Evolutionary conservation across 2,797 vertebrate species (phyloP).

Genomic region (Cossypha niveicapilla): DNA sequence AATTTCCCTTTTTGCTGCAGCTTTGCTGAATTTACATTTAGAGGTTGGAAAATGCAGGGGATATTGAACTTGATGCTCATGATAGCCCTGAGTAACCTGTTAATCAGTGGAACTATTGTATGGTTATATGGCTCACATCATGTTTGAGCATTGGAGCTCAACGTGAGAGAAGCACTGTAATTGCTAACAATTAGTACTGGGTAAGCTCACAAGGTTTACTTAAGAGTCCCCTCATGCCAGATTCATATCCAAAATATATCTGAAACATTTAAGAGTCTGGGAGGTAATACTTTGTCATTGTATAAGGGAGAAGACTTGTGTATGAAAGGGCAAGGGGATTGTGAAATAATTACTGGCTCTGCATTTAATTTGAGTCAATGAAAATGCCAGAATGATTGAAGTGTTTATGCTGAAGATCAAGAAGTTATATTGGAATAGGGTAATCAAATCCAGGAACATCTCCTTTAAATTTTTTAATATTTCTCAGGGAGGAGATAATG

Average conservation of each 20-base stretch:
- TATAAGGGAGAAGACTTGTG: slow-evolving; percentile 57
- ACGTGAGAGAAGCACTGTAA: background rate
- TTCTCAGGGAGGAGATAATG: slow-evolving; percentile 15
- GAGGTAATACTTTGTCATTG: slow-evolving; percentile 67
- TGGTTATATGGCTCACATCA: background rate
- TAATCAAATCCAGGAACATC: slow-evolving; percentile 46
- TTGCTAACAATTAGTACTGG: slow-evolving; percentile 6
- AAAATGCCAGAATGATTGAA: slow-evolving; percentile 74
- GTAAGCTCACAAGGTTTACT: background rate
- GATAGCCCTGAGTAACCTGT: background rate
- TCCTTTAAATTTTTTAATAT: slow-evolving; percentile 25
- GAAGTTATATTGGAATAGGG: slow-evolving; percentile 6
- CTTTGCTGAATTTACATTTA: background rate
- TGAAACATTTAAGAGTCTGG: background rate
- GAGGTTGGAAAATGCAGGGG: background rate
- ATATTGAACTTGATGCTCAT: background rate
- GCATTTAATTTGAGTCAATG: slow-evolving; percentile 76
- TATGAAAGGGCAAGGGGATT: slow-evolving; percentile 51
- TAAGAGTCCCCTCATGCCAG: background rate
- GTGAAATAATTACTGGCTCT: slow-evolving; percentile 73
- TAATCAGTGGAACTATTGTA: background rate
- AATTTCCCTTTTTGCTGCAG: background rate
- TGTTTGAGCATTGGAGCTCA: background rate
- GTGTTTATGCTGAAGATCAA: slow-evolving; percentile 74
- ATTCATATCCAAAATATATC: background rate